Base-by-base conservation (phyloP, 2,888 invertebrate species). In the Biston stratarius region DNA sequence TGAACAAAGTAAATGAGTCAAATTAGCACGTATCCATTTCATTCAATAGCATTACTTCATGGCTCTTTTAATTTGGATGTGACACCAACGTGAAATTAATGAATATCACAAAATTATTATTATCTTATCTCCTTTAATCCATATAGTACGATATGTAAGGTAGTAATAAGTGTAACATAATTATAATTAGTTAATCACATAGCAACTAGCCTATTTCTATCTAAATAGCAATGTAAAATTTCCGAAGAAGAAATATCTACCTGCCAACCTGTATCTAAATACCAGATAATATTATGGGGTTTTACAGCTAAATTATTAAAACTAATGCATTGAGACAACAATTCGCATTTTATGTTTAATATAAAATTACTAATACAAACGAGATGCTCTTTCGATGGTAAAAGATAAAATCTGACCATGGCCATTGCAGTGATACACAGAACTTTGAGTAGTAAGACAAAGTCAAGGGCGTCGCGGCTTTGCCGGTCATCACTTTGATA, bases 71-170 rank as follows among this genome's bases (percentile, higher is more conserved):
- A 52, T 14, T 38, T 36, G 1, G 14, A 12, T 11, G 40, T 55
- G 24, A 11, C 8, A 7, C 1, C 3, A n/a, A 42, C n/a, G 33
- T 33, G 42, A 24, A 24, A 40, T 36, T 10, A 40, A 53, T 48
- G 6, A 40, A 14, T 33, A 34, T 47, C 3, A 45, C 44, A 44
- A 33, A 57, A 40, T 42, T 6, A 8, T 15, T 56, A 62, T 62
- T 38, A 62, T 62, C 62, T 62, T 62, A 56, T 62, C 62, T 47
- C 5, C 24, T 15, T n/a, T 55, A 36, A 45, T 53, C 42, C 8
- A 33, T 42, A 55, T 48, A 42, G 42, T 52, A 38, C 56, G 58
- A 56, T 57, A 36, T 63, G 14, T 62, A 2, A 56, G 56, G 57
- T 57, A 51, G 15, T 44, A 42, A 36, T 38, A 9, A 24, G 52